A percentile compares a stretch with the other conserved stretches of the same genome.
These are phyloP conservation scores for Anticlea derivata DNA, from an alignment of 2,888 invertebrate genomes.

Conservation along the genomic window DNA sequence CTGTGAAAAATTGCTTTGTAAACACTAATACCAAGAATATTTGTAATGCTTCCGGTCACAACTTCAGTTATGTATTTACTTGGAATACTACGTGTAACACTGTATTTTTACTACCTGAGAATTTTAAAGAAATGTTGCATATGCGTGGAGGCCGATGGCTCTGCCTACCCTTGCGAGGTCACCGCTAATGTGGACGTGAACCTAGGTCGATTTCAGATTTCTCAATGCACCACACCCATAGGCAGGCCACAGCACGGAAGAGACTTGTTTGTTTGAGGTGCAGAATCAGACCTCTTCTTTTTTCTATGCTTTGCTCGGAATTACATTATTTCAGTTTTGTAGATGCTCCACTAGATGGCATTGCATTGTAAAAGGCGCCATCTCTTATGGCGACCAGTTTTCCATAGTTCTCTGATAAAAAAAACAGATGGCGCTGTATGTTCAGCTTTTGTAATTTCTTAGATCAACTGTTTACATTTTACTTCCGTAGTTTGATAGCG, in stretches of 20 bases:
- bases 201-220: no score
- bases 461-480: conserved; percentile 4
- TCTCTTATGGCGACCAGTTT: background rate
- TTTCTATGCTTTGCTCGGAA: no score
- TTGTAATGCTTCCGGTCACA: conserved; percentile 75
- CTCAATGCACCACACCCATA: no score
- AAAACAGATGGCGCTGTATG: conserved; percentile 18
- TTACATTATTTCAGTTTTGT: no score
- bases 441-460: background rate
- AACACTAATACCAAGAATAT: conserved; percentile 60
- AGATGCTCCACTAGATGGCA: background rate
- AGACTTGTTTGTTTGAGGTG: no score
- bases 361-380: background rate
- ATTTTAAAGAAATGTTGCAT: background rate
- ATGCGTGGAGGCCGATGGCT: no score
- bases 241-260: no score
- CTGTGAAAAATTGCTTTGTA: conserved; percentile 66
- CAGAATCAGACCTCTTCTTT: no score
- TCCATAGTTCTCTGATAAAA: background rate
- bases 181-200: no score
- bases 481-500: conserved; percentile 10
- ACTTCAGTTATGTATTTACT: conserved; percentile 37
- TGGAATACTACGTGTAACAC: conserved; percentile 7
- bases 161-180: no score
- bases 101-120: conserved; percentile 6